phyloP scores from a whole-genome alignment of 1,140 invertebrate genomes.

The Lanistes nyassanus region DNA sequence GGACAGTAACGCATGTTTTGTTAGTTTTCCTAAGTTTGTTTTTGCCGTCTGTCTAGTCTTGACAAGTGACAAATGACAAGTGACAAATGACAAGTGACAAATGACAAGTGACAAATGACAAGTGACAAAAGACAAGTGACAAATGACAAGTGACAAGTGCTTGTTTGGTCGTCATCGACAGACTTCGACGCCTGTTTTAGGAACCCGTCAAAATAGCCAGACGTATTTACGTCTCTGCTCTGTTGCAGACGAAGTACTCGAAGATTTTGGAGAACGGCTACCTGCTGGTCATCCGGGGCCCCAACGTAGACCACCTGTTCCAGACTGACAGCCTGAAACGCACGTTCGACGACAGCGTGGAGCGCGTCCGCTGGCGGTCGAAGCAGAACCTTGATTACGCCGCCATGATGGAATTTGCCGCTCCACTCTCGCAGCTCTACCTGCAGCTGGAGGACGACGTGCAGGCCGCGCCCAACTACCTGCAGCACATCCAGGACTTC shows the following conservation, averaged over 20 bases:
- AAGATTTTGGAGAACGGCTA: constrained; percentile 39
- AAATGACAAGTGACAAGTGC: neutral
- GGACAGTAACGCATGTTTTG: too few species aligned
- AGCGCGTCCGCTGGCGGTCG: constrained; percentile 61
- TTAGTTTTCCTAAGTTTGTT: too few species aligned
- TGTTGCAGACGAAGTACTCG: constrained; percentile 19
- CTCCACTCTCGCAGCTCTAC: constrained; percentile 57
- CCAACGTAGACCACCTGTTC: constrained; percentile 54
- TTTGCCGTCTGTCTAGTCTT: neutral
- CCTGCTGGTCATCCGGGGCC: constrained; percentile 55
- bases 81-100: too few species aligned
- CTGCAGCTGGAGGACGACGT: constrained; percentile 65
- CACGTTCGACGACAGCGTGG: constrained; percentile 57
- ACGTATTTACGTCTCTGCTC: neutral
- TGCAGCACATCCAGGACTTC: constrained; percentile 53
- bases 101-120: too few species aligned
- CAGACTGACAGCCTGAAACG: constrained; percentile 47
- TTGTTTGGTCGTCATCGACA: neutral
- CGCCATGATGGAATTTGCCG: constrained; percentile 56
- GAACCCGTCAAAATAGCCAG: neutral
- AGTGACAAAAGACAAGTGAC: too few species aligned
- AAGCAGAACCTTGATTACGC: constrained; percentile 66
- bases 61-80: too few species aligned
- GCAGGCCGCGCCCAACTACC: constrained; percentile 51
- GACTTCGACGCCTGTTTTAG: neutral